phyloP scores from a whole-genome alignment of 2,888 invertebrate genomes.

The Leptopterna dolabrata region DNA sequence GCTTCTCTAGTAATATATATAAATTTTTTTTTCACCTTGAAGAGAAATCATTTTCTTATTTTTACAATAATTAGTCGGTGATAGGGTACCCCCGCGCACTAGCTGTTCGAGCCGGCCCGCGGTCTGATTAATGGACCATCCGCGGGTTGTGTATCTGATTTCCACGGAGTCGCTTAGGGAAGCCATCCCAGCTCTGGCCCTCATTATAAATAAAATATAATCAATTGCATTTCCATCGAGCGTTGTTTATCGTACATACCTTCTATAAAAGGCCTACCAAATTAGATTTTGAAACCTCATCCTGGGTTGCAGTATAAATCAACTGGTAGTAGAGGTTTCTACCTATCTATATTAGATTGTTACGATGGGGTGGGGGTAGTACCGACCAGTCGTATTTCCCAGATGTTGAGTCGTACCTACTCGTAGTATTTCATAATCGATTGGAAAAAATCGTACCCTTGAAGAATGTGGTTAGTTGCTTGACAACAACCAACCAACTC shows the following conservation, averaged over 20 bases:
- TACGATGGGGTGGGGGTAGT: not conserved
- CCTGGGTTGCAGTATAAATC: not conserved
- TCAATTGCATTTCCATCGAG: not conserved
- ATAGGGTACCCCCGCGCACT: not conserved
- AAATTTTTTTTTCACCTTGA: not conserved
- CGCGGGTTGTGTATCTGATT: slow-evolving; percentile 1
- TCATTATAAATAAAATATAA: slow-evolving; percentile 11
- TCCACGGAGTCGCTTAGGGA: not conserved
- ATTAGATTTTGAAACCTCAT: not conserved
- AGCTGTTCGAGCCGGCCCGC: not conserved
- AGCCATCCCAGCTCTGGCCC: not conserved
- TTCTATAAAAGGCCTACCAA: not conserved
- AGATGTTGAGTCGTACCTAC: not conserved
- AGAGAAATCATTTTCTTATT: not conserved
- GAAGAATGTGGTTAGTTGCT: not conserved
- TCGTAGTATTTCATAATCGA: not conserved
- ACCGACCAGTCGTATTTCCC: not conserved
- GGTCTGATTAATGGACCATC: not conserved
- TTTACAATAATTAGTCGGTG: not conserved
- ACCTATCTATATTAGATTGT: not conserved
- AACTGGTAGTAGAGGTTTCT: not conserved
- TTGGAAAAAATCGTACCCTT: not conserved
- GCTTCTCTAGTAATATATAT: not conserved
- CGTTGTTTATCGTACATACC: slow-evolving; percentile 3
- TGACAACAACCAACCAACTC: not conserved